These are phyloP conservation scores for Penaeus chinensis DNA, from an alignment of 1,140 invertebrate species.

Conservation along the genomic window DNA sequence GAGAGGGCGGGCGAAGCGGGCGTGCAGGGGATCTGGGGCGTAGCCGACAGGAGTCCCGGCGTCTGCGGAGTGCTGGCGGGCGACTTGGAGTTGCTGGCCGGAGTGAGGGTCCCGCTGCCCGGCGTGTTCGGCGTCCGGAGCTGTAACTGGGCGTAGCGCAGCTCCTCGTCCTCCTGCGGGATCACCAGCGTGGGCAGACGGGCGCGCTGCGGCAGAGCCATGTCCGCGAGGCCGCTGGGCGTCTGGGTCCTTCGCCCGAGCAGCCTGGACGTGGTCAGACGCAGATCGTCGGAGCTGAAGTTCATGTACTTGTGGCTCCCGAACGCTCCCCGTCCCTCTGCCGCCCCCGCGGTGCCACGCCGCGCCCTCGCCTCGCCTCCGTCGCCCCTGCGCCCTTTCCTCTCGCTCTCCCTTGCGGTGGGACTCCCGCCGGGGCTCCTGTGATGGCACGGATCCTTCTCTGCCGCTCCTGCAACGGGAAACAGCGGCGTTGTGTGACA, in stretches of 20 bases:
- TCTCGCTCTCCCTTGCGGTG: background rate
- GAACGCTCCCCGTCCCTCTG: too few species aligned
- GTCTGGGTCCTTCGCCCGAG: background rate
- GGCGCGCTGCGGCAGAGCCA: background rate
- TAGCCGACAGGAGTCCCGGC: background rate
- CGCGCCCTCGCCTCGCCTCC: background rate
- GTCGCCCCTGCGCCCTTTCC: background rate
- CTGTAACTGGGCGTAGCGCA: slow-evolving; percentile 28
- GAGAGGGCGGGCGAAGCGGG: background rate
- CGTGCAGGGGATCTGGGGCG: background rate
- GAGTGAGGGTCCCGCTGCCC: slow-evolving; percentile 7
- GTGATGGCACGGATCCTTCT: background rate
- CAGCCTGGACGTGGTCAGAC: background rate
- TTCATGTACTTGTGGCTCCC: too few species aligned
- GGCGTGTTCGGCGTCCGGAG: slow-evolving; percentile 45
- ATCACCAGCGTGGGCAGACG: background rate
- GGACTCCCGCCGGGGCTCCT: slow-evolving; percentile 19
- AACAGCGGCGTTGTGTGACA: too few species aligned
- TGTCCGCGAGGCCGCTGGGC: background rate
- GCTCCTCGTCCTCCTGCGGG: slow-evolving; percentile 3
- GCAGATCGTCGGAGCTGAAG: too few species aligned
- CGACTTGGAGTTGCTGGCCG: background rate
- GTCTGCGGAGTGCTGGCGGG: background rate
- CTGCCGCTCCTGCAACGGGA: background rate
- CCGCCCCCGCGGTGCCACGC: background rate